Evolutionary conservation across 2,113 vertebrate genomes (phyloP).

Genomic region (Seriola rivoliana): DNA sequence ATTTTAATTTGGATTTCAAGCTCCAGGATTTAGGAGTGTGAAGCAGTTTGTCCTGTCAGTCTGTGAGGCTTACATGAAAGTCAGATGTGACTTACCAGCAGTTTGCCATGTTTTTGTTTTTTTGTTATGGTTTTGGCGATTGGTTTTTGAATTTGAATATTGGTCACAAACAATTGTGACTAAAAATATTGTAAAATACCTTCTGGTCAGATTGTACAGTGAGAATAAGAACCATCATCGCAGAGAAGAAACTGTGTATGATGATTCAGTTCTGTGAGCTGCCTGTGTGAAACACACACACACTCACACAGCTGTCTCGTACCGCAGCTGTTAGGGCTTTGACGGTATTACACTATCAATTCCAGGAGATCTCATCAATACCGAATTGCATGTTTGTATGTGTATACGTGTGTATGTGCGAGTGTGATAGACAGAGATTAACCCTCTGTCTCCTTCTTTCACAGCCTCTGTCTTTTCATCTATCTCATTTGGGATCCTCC

Average conservation of each 20-base stretch:
- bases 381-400: conserved; percentile 22
- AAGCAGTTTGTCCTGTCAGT: no score
- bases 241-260: not conserved
- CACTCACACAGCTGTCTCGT: conserved; percentile 11
- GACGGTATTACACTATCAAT: conserved; percentile 61
- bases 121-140: no score
- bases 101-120: no score
- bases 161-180: no score
- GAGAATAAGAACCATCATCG: not conserved
- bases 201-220: not conserved
- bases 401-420: conserved; percentile 8
- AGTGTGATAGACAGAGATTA: conserved; percentile 49
- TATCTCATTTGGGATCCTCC: not conserved
- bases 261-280: no score
- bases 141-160: no score
- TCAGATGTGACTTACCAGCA: no score
- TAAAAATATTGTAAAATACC: no score
- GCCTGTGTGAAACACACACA: conserved; percentile 1
- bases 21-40: no score
- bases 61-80: no score
- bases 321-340: conserved; percentile 52
- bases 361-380: conserved; percentile 46
- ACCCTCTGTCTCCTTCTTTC: conserved; percentile 41
- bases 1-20: no score
- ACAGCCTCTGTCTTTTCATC: conserved; percentile 47